These are phyloP conservation scores for Macropis europaea DNA, from an alignment of 2,888 invertebrate species.

Conservation along the genomic window DNA sequence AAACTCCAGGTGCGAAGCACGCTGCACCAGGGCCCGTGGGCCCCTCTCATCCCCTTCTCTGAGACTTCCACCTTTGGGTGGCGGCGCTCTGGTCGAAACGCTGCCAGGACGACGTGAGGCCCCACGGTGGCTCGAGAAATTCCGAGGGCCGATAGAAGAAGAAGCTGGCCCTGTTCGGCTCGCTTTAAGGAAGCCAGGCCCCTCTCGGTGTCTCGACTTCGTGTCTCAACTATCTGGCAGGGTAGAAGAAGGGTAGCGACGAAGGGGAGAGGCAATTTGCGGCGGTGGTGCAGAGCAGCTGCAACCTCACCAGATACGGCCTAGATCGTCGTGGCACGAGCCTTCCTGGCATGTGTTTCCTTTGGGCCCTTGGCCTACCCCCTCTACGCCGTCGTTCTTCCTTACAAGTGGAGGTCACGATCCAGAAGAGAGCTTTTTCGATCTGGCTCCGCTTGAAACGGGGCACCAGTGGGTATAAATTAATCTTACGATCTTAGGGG, in stretches of 20 bases:
- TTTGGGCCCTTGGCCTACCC: slow-evolving; percentile 55
- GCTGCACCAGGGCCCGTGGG: slow-evolving; percentile 26
- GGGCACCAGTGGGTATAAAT: too few relatives aligned
- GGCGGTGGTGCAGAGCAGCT: slow-evolving; percentile 68
- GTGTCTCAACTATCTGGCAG: slow-evolving; percentile 31
- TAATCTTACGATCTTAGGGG: too few relatives aligned
- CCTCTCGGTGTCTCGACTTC: slow-evolving; percentile 49
- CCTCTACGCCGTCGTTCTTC: slow-evolving; percentile 34
- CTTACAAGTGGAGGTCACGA: too few relatives aligned
- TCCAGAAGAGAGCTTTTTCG: too few relatives aligned
- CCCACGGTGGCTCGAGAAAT: slow-evolving; percentile 40
- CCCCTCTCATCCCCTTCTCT: slow-evolving; percentile 34
- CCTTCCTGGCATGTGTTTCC: slow-evolving; percentile 75
- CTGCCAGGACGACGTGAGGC: slow-evolving; percentile 17
- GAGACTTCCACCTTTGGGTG: slow-evolving; percentile 3
- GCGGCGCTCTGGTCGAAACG: slow-evolving; percentile 15
- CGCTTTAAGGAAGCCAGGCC: slow-evolving; percentile 54
- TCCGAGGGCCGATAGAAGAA: slow-evolving; percentile 20
- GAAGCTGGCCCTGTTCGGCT: slow-evolving; percentile 29
- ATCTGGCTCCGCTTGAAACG: too few relatives aligned
- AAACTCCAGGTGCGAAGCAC: slow-evolving; percentile 62
- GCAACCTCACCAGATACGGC: slow-evolving; percentile 71
- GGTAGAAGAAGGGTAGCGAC: slow-evolving; percentile 13
- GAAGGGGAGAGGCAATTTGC: slow-evolving; percentile 53
- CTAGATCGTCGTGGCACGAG: slow-evolving; percentile 77